phyloP scores from a whole-genome alignment of 1,140 invertebrate species.

The Atta texana region DNA sequence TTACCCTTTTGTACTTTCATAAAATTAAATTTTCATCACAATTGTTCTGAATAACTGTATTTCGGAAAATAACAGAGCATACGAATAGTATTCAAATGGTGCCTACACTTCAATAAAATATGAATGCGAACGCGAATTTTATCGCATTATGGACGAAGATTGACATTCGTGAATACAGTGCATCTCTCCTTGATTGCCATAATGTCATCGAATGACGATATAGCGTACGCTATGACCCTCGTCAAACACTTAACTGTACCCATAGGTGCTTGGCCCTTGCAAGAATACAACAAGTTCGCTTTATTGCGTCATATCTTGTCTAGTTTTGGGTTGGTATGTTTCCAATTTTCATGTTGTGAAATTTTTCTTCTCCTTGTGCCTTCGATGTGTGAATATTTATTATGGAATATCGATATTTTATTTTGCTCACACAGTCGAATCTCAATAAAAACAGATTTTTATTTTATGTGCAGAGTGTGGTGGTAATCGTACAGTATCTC shows the following conservation, averaged over 20 bases:
- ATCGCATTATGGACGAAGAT: constrained; percentile 7
- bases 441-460: neutral
- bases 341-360: neutral
- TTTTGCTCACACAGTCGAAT: neutral
- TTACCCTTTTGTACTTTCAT: neutral
- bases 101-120: constrained; percentile 35
- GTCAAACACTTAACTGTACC: constrained; percentile 52
- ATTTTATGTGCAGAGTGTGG: constrained; percentile 31
- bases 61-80: constrained; percentile 8
- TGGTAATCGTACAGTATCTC: constrained; percentile 1
- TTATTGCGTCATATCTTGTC: neutral
- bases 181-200: neutral
- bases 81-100: constrained; percentile 22
- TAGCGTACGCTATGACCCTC: constrained; percentile 52
- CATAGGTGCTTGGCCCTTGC: constrained; percentile 66
- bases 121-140: neutral
- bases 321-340: constrained; percentile 37
- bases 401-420: neutral
- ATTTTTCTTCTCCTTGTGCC: neutral
- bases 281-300: constrained; percentile 29
- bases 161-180: neutral
- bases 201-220: constrained; percentile 34
- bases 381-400: neutral
- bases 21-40: neutral
- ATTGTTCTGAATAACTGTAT: constrained; percentile 19